phyloP scores from a whole-genome alignment of 2,113 vertebrate species.

The Lagopus muta region DNA sequence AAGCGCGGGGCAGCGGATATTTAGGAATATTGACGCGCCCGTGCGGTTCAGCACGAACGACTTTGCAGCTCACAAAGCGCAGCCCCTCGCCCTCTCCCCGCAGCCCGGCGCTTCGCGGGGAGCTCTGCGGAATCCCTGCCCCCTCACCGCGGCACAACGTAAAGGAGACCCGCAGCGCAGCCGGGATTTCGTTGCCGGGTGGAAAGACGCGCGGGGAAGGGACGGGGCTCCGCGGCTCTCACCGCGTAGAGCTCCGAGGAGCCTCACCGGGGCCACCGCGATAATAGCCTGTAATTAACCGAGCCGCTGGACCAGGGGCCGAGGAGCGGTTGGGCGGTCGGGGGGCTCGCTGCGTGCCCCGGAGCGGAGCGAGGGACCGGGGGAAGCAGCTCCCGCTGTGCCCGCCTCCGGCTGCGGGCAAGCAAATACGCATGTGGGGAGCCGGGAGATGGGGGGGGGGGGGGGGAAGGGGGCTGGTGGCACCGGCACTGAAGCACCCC shows the following conservation, averaged over 20 bases:
- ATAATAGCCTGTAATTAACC: neutral
- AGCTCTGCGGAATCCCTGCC: neutral
- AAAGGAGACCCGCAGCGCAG: neutral
- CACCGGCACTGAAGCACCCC: neutral
- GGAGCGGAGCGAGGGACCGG: neutral
- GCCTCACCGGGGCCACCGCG: neutral
- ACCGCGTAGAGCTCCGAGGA: neutral
- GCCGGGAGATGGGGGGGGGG: too few species aligned
- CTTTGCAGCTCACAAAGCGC: slow-evolving; percentile 47
- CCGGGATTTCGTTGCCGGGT: slow-evolving; percentile 26
- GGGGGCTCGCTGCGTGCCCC: neutral
- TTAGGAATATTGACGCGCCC: neutral
- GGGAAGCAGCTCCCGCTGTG: neutral
- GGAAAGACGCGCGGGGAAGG: neutral
- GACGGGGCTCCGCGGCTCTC: neutral
- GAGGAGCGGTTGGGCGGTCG: neutral
- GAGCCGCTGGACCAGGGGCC: too few species aligned
- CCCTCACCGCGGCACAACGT: neutral
- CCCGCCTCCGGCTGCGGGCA: neutral
- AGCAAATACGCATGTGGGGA: too few species aligned
- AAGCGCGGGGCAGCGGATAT: neutral
- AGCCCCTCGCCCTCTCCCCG: slow-evolving; percentile 46
- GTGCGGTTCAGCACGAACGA: slow-evolving; percentile 16
- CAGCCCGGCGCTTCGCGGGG: neutral
- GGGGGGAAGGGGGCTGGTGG: neutral